Conservation (phyloP, 1,140 invertebrate genomes). For the Achatina immaculata region DNA sequence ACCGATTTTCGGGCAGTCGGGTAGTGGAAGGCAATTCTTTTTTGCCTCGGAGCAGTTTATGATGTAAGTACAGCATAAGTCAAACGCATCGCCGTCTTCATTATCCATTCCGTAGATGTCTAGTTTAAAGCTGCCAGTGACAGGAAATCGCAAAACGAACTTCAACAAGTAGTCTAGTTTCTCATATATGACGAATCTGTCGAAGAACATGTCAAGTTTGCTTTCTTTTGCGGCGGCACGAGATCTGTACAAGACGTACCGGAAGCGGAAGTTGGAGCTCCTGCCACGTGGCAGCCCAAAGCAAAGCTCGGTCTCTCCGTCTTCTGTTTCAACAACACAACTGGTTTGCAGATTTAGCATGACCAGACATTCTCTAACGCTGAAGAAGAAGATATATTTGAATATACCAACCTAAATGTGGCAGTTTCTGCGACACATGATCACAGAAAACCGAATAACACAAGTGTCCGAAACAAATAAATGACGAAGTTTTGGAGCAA, state of each 20-base stretch:
- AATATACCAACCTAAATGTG: too few relatives aligned
- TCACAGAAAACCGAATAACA: too few relatives aligned
- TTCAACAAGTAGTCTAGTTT: constrained; percentile 54
- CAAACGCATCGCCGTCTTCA: constrained; percentile 59
- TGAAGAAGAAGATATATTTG: too few relatives aligned
- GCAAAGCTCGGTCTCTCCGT: constrained; percentile 58
- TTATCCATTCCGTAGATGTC: constrained; percentile 66
- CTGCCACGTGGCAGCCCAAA: constrained; percentile 55
- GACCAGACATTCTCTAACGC: too few relatives aligned
- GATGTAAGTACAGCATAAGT: constrained; percentile 65
- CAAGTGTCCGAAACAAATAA: too few relatives aligned
- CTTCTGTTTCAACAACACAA: constrained; percentile 53
- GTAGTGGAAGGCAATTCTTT: constrained; percentile 60
- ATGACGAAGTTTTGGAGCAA: too few relatives aligned
- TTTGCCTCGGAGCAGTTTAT: constrained; percentile 58
- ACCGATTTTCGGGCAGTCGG: constrained; percentile 63
- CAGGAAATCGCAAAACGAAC: constrained; percentile 62
- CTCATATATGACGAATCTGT: constrained; percentile 65
- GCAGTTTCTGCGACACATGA: too few relatives aligned
- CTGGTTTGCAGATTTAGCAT: too few relatives aligned
- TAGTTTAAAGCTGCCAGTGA: constrained; percentile 64
- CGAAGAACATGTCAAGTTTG: constrained; percentile 51
- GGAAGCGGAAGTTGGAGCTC: constrained; percentile 58
- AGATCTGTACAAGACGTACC: constrained; percentile 63
- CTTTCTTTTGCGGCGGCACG: constrained; percentile 31